These are phyloP conservation scores for Psix sp. DNA, from an alignment of 1,140 invertebrate species.

Conservation along the genomic window DNA sequence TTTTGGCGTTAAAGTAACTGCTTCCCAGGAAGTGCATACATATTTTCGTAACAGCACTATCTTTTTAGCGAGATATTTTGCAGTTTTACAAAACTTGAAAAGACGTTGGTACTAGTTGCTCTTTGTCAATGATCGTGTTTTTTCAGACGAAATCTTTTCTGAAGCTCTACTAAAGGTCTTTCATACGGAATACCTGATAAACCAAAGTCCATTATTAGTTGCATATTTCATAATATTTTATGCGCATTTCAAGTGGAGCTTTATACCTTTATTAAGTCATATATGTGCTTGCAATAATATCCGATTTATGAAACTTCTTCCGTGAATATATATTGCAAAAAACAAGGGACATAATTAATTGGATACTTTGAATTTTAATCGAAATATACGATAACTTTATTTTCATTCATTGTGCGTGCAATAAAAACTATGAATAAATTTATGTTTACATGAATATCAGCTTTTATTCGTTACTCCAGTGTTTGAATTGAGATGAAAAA, in stretches of 20 bases:
- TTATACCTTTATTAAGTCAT: conserved; percentile 33
- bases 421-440: too few species aligned
- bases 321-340: too few species aligned
- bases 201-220: conserved; percentile 31
- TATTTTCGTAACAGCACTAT: conserved; percentile 54
- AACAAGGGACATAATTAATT: too few species aligned
- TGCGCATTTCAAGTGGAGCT: conserved; percentile 21
- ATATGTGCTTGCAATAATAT: conserved; percentile 18
- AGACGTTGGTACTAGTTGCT: conserved; percentile 21
- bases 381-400: too few species aligned
- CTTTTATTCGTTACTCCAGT: too few species aligned
- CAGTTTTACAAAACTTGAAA: conserved; percentile 48
- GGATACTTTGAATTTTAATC: too few species aligned
- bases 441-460: too few species aligned
- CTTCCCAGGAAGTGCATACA: conserved; percentile 48
- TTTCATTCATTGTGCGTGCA: too few species aligned
- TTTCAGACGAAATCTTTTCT: conserved; percentile 34
- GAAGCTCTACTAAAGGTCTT: conserved; percentile 38
- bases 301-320: not conserved
- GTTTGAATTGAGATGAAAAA: too few species aligned
- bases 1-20: conserved; percentile 32
- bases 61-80: conserved; percentile 50
- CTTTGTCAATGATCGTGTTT: conserved; percentile 44
- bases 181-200: conserved; percentile 50
- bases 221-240: conserved; percentile 52